A percentile compares a stretch with the other conserved stretches of the same genome.
Evolutionary conservation across 23 tunicate genomes (phyloP).

Genomic region (Styela plicata): DNA sequence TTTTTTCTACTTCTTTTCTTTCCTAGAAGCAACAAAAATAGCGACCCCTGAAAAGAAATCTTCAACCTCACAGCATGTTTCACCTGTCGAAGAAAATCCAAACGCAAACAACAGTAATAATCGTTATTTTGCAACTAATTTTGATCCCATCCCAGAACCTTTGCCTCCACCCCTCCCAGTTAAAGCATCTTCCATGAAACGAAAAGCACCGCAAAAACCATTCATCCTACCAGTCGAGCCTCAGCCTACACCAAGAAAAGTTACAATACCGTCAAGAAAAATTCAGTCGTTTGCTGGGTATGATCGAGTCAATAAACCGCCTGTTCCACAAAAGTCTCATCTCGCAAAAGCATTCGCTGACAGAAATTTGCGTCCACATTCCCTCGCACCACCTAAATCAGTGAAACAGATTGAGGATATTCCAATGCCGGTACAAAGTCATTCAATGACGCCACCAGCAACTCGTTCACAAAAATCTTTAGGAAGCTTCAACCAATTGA

Average conservation of each 20-base stretch:
- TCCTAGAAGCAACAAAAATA: too few species aligned
- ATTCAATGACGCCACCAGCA: slow-evolving; percentile 2
- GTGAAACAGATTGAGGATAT: not conserved
- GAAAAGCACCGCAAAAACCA: not conserved
- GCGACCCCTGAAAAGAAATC: not conserved
- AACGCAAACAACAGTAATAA: slow-evolving; percentile 8
- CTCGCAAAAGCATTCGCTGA: slow-evolving; percentile 1
- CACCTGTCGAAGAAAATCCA: not conserved
- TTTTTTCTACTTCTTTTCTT: too few species aligned
- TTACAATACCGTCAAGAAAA: not conserved
- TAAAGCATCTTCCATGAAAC: not conserved
- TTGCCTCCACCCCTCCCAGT: not conserved
- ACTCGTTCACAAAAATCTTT: not conserved
- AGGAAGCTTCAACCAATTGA: not conserved
- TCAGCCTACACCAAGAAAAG: not conserved
- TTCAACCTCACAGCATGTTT: not conserved
- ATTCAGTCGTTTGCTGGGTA: not conserved
- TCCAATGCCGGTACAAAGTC: not conserved
- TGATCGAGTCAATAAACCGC: slow-evolving; percentile 2
- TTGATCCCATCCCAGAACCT: not conserved
- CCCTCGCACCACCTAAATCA: slow-evolving; percentile 6
- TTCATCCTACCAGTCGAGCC: not conserved
- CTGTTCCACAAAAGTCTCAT: slow-evolving; percentile 18
- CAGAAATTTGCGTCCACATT: not conserved
- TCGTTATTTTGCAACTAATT: not conserved